A percentile compares a stretch with the other conserved stretches of the same genome.
Conservation (phyloP, 1,140 invertebrate species). For the Monochamus saltuarius region DNA sequence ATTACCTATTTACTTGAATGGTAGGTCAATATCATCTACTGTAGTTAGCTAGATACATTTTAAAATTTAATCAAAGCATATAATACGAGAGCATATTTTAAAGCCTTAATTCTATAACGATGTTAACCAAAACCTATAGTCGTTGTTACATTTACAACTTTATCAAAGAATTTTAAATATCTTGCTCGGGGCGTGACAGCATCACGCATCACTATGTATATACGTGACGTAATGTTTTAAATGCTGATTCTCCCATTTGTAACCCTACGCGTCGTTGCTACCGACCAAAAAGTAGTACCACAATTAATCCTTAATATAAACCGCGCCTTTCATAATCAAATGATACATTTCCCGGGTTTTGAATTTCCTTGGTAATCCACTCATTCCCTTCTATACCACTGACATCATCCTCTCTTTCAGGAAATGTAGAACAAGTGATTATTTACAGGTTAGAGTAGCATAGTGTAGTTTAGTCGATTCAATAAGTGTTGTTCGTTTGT, state of each 20-base stretch:
- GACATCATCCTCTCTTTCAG: not conserved
- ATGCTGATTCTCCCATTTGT: constrained; percentile 9
- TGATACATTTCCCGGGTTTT: not conserved
- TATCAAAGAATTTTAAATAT: too few species aligned
- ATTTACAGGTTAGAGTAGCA: constrained; percentile 5
- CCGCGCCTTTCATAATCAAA: not conserved
- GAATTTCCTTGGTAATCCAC: not conserved
- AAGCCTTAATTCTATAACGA: too few species aligned
- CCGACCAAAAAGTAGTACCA: constrained; percentile 13
- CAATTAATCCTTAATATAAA: not conserved
- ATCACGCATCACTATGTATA: constrained; percentile 18
- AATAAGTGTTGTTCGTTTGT: constrained; percentile 31
- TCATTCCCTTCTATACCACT: not conserved
- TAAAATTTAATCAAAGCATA: too few species aligned
- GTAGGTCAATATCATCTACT: too few species aligned
- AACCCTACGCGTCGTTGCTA: not conserved
- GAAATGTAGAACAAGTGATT: not conserved
- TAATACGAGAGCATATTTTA: too few species aligned
- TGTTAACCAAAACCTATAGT: too few species aligned
- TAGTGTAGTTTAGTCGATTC: constrained; percentile 27
- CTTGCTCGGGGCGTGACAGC: constrained; percentile 11
- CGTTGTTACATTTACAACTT: too few species aligned
- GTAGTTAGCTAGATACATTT: too few species aligned
- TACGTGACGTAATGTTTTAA: constrained; percentile 28
- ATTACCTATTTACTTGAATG: too few species aligned